Evolutionary conservation across 2,888 invertebrate species (phyloP), one percentile per base, ranked within the genome.

Genomic region (Cristatella mucedo): DNA sequence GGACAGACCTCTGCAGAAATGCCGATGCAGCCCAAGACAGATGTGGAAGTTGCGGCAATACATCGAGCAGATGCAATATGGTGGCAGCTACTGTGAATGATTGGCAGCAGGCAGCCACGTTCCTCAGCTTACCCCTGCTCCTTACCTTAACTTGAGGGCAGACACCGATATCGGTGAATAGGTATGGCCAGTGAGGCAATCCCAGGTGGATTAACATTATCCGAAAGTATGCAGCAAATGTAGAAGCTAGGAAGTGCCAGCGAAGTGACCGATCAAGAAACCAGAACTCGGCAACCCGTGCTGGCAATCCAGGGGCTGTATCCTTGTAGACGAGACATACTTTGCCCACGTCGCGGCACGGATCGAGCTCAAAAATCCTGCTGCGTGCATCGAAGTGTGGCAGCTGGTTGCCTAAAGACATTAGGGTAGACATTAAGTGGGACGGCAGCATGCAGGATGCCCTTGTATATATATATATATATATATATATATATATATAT

Each of bases 161-260:
- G 2, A 81, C 71, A 2, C 82, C 82, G 47, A 75, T 66, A 46
- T 76, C 76, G 20, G 82, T 79, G 56, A 80, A 81, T 19, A 78
- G 74, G 41, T 80, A 76, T 60, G 86, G 86, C 87, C 89, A 89
- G 45, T 81, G 78, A 0, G 86, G 86, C 40, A 89, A 68, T 0
- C 87, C 89, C 34, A 85, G 73, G 60, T 89, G 85, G 5, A 81
- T 80, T 24, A 89, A 68, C 59, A 83, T 75, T 77, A 87, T 82
- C 44, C 85, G 73, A 53, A 84, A 78, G 62, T 86, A 89, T 49
- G 80, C 76, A 15, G 78, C 78, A 56, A 87, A 86, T 21, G 76
- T 77, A 42, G 80, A 76, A 0, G 86, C 79, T 38, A 89, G 68
- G 69, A 77, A 80, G 49, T 81, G 79, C 79, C 84, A 86, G 22